A percentile compares a stretch with the other conserved stretches of the same genome.
Evolutionary conservation across 1,140 invertebrate species (phyloP).

Genomic region (Solen grandis): DNA sequence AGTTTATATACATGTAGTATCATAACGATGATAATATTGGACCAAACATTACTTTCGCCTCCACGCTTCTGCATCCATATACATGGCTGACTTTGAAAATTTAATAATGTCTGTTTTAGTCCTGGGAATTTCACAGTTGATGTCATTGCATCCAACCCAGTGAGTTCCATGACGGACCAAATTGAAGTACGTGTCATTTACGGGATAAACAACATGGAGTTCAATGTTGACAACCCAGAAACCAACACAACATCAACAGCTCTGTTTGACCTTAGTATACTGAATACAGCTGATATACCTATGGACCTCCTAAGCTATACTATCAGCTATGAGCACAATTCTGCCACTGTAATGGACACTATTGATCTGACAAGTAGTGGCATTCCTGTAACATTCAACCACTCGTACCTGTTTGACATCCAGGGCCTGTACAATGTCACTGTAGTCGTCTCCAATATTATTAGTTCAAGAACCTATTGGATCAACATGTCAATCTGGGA

Average conservation of each 20-base stretch:
- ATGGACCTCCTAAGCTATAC: slow-evolving; percentile 19
- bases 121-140: neutral
- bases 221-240: neutral
- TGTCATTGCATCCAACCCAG: slow-evolving; percentile 16
- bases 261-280: neutral
- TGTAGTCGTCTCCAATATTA: neutral
- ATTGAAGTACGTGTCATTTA: slow-evolving; percentile 26
- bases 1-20: too few species aligned
- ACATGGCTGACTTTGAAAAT: too few species aligned
- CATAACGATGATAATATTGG: too few species aligned
- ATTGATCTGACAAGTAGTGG: neutral
- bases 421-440: slow-evolving; percentile 28
- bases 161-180: neutral
- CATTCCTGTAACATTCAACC: neutral
- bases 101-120: neutral
- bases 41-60: too few species aligned
- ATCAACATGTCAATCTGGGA: slow-evolving; percentile 26
- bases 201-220: slow-evolving; percentile 34
- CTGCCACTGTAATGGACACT: too few species aligned
- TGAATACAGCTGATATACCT: neutral
- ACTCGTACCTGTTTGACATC: slow-evolving; percentile 26
- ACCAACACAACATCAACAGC: slow-evolving; percentile 15
- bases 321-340: neutral
- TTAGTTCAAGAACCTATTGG: neutral
- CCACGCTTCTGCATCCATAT: too few species aligned